phyloP scores from a whole-genome alignment of 1,140 invertebrate genomes.

The Copidosoma floridanum region DNA sequence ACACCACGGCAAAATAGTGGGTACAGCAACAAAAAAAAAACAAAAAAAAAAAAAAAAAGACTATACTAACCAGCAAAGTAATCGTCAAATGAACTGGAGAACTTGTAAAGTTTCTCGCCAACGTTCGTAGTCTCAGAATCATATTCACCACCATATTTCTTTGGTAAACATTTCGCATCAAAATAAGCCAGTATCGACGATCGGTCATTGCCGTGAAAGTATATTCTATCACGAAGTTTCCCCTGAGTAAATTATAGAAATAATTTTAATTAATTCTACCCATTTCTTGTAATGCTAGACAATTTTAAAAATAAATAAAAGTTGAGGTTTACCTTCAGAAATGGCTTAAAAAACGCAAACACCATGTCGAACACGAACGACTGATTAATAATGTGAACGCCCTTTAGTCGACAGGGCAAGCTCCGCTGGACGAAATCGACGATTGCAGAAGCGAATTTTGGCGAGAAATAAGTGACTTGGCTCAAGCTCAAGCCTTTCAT shows the following conservation, averaged over 20 bases:
- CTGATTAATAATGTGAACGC: slow-evolving; percentile 76
- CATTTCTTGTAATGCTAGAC: too few species aligned
- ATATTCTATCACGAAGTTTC: slow-evolving; percentile 62
- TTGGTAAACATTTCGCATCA: slow-evolving; percentile 64
- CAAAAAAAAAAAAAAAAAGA: too few species aligned
- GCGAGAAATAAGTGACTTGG: slow-evolving; percentile 70
- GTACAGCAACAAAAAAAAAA: too few species aligned
- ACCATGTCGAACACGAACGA: slow-evolving; percentile 75
- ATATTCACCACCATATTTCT: slow-evolving; percentile 67
- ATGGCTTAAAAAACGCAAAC: slow-evolving; percentile 75
- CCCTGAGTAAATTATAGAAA: slow-evolving; percentile 38
- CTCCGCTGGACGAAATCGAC: slow-evolving; percentile 69
- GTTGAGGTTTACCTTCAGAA: slow-evolving; percentile 53
- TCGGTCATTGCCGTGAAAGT: slow-evolving; percentile 73
- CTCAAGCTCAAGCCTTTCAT: slow-evolving; percentile 65
- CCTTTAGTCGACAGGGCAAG: slow-evolving; percentile 67
- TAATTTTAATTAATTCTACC: too few species aligned
- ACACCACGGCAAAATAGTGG: too few species aligned
- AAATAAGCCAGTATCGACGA: slow-evolving; percentile 65
- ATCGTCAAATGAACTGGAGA: slow-evolving; percentile 58
- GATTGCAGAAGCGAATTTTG: slow-evolving; percentile 64
- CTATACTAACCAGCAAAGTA: slow-evolving; percentile 58
- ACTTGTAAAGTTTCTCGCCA: slow-evolving; percentile 57
- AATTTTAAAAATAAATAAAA: too few species aligned
- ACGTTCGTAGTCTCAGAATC: slow-evolving; percentile 54